Percentiles rank a stretch among this genome's conserved stretches.
Conservation (phyloP, 2,888 invertebrate genomes). For the Heliconius sara region DNA sequence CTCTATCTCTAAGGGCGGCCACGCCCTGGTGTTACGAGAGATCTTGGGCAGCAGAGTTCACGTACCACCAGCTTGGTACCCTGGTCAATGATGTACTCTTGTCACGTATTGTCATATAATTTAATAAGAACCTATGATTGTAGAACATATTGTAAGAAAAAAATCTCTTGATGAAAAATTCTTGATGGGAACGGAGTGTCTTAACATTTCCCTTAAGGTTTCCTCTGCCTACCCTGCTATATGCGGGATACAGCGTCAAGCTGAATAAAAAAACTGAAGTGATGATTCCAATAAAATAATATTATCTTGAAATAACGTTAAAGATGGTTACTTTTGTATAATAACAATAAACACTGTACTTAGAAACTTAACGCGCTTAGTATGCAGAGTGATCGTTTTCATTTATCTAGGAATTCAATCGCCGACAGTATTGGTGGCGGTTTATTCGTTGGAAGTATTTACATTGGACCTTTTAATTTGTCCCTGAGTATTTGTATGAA, state of each 20-base stretch:
- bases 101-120: too few species aligned
- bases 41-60: too few species aligned
- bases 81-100: too few species aligned
- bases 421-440: constrained; percentile 6
- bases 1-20: too few species aligned
- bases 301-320: neutral
- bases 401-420: constrained; percentile 22
- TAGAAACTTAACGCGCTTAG: neutral
- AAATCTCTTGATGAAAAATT: too few species aligned
- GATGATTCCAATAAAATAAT: neutral
- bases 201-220: neutral
- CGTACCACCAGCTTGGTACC: too few species aligned
- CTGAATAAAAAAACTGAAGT: neutral
- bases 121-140: too few species aligned
- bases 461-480: constrained; percentile 14
- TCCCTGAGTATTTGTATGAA: constrained; percentile 1
- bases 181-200: too few species aligned
- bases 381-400: constrained; percentile 15
- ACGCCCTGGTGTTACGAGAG: too few species aligned
- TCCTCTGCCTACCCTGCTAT: neutral
- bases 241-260: neutral
- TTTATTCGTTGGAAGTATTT: constrained; percentile 11
- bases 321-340: neutral
- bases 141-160: too few species aligned
- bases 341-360: neutral